phyloP scores from a whole-genome alignment of 1,140 invertebrate genomes.

The Frieseomelitta varia region DNA sequence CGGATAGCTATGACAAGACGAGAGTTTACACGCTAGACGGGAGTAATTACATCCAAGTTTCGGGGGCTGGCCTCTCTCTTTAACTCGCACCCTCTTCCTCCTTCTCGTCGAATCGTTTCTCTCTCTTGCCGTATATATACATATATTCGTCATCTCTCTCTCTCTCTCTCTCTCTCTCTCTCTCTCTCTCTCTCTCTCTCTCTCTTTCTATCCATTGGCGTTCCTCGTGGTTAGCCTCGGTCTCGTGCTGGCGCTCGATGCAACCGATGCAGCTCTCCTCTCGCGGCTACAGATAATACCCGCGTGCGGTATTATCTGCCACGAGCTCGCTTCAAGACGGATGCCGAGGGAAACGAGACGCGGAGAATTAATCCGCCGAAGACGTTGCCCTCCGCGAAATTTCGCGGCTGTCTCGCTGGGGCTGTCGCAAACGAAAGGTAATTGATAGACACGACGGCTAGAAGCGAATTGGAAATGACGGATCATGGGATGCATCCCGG shows the following conservation, averaged over 20 bases:
- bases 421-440: neutral
- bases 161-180: neutral
- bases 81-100: neutral
- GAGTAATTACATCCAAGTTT: slow-evolving; percentile 76
- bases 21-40: slow-evolving; percentile 72
- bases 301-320: slow-evolving; percentile 59
- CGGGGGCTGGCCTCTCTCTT: slow-evolving; percentile 54
- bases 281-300: slow-evolving; percentile 52
- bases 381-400: slow-evolving; percentile 31
- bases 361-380: slow-evolving; percentile 59
- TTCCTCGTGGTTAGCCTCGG: slow-evolving; percentile 39
- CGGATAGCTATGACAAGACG: slow-evolving; percentile 74
- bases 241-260: slow-evolving; percentile 38
- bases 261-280: slow-evolving; percentile 42
- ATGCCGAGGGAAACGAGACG: slow-evolving; percentile 23
- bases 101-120: slow-evolving; percentile 25
- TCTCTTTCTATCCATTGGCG: slow-evolving; percentile 2
- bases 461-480: too few relatives aligned
- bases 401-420: slow-evolving; percentile 14
- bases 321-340: slow-evolving; percentile 45
- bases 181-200: neutral
- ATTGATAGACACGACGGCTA: neutral
- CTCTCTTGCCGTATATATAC: neutral
- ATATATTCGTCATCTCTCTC: neutral
- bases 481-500: neutral